These are phyloP conservation scores for Tenrec ecaudatus DNA, from an alignment of 2,113 vertebrate species.

Conservation along the genomic window DNA sequence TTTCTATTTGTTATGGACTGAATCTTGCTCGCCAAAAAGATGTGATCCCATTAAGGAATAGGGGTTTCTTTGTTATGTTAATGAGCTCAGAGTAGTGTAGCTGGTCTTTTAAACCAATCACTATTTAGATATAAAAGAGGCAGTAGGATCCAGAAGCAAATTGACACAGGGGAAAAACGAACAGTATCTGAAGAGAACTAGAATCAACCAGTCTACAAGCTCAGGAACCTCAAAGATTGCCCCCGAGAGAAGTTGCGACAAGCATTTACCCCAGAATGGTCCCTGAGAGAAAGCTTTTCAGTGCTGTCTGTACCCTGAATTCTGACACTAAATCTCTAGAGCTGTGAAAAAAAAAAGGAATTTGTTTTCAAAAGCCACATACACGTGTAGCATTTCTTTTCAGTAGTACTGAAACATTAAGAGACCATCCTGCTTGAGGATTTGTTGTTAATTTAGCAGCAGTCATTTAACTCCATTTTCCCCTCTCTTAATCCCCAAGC, in stretches of 20 bases:
- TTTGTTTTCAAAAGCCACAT: neutral
- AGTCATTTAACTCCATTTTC: constrained; percentile 1
- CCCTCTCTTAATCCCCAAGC: no score
- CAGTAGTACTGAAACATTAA: neutral
- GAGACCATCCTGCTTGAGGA: neutral
- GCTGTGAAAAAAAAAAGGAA: neutral
- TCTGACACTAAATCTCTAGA: no score
- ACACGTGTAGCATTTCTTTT: neutral
- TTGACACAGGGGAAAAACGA: neutral
- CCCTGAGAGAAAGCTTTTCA: no score
- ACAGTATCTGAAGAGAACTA: neutral
- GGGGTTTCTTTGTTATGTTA: neutral
- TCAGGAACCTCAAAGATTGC: neutral
- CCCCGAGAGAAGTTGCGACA: neutral
- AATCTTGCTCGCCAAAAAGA: neutral
- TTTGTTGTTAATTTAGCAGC: neutral
- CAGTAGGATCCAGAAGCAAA: neutral
- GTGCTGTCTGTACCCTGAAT: no score
- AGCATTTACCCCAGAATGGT: neutral
- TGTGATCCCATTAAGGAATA: neutral
- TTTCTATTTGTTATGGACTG: neutral
- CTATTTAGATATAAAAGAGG: neutral
- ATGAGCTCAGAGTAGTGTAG: neutral
- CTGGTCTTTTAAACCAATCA: neutral
- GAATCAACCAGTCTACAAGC: neutral